Evolutionary conservation across 1,140 invertebrate genomes (phyloP).

Genomic region (Bombus soroeensis): DNA sequence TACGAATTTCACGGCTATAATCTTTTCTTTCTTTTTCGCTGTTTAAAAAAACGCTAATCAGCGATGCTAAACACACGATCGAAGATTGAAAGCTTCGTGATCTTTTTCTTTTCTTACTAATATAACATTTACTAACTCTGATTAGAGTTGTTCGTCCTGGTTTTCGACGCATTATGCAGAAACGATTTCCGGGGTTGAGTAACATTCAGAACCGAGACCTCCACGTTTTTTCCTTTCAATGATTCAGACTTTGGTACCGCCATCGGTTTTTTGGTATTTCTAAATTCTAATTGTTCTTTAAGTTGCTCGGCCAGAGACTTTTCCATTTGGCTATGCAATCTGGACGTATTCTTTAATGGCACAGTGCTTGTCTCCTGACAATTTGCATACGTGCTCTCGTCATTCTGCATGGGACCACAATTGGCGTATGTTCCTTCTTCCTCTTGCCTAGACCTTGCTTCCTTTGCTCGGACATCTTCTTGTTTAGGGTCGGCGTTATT

Average conservation of each 20-base stretch:
- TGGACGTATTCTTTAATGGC: slow-evolving; percentile 51
- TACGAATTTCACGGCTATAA: not conserved
- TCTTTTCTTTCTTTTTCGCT: not conserved
- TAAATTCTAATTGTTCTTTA: slow-evolving; percentile 67
- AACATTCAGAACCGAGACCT: not conserved
- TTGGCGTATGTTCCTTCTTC: slow-evolving; percentile 75
- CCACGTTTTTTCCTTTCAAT: not conserved
- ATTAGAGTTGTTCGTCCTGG: not conserved
- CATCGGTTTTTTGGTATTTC: slow-evolving; percentile 58
- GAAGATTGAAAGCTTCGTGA: not conserved
- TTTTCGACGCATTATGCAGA: slow-evolving; percentile 58
- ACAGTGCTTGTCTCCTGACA: slow-evolving; percentile 32
- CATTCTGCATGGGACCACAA: slow-evolving; percentile 42
- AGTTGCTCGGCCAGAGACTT: slow-evolving; percentile 71
- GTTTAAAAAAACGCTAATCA: too few species aligned
- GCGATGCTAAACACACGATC: too few species aligned
- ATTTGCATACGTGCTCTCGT: slow-evolving; percentile 73
- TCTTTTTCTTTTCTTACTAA: not conserved
- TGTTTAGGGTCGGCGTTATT: not conserved
- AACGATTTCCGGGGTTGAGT: slow-evolving; percentile 72
- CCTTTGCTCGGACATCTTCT: not conserved
- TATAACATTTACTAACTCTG: slow-evolving; percentile 54
- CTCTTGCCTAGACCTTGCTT: not conserved
- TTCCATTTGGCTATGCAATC: slow-evolving; percentile 46
- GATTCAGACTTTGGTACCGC: slow-evolving; percentile 61